Conservation (phyloP, 1,140 invertebrate species). For the honey bee (Apis mellifera) region DNA sequence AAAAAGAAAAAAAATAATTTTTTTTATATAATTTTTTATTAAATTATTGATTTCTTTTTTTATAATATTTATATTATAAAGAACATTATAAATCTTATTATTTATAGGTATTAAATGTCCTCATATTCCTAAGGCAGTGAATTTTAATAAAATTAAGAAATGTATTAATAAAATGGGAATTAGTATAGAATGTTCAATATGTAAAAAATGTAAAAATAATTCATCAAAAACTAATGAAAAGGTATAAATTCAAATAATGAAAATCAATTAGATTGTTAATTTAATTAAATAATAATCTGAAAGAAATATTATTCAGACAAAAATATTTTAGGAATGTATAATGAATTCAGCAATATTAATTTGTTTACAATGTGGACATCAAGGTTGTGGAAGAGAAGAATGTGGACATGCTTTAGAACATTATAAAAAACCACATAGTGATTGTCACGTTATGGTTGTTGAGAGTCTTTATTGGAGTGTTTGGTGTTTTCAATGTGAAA, state of each 20-base stretch:
- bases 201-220: slow-evolving; percentile 79
- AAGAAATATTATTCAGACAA: neutral
- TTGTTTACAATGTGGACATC: slow-evolving; percentile 88
- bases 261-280: neutral
- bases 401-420: slow-evolving; percentile 90
- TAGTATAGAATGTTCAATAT: slow-evolving; percentile 84
- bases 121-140: slow-evolving; percentile 87
- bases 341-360: slow-evolving; percentile 83
- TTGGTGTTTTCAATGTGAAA: slow-evolving; percentile 89
- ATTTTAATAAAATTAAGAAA: slow-evolving; percentile 85
- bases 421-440: slow-evolving; percentile 88
- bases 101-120: slow-evolving; percentile 80
- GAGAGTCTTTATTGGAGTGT: slow-evolving; percentile 88
- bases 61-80: neutral
- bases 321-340: slow-evolving; percentile 32
- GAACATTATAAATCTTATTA: neutral
- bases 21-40: neutral
- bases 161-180: slow-evolving; percentile 82
- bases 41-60: neutral
- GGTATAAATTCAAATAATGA: slow-evolving; percentile 53
- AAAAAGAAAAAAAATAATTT: too few species aligned
- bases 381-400: slow-evolving; percentile 88
- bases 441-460: slow-evolving; percentile 87
- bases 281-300: slow-evolving; percentile 15
- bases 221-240: slow-evolving; percentile 70